phyloP scores from a whole-genome alignment of 2,113 vertebrate species.

The Xiphorhynchus elegans region DNA sequence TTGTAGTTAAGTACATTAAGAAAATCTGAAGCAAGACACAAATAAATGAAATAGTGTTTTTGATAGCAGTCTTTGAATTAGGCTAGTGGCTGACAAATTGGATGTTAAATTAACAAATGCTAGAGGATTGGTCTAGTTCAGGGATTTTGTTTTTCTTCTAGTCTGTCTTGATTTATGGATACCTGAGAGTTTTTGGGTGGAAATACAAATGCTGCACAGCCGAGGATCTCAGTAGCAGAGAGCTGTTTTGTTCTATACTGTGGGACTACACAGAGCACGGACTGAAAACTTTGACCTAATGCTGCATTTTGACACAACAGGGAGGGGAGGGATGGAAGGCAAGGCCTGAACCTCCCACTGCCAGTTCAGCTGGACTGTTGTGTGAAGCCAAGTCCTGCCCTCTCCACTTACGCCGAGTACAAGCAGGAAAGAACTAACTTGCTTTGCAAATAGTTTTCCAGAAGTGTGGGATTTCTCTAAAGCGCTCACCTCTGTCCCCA shows the following conservation, averaged over 20 bases:
- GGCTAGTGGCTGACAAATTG: slow-evolving; percentile 1
- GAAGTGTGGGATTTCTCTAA: neutral
- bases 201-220: neutral
- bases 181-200: neutral
- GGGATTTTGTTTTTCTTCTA: neutral
- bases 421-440: neutral
- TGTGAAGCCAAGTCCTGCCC: neutral
- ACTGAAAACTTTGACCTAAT: neutral
- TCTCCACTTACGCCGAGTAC: rapidly evolving
- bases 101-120: slow-evolving; percentile 14
- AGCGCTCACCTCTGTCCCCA: neutral
- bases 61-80: slow-evolving; percentile 29
- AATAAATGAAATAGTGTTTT: slow-evolving; percentile 36
- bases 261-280: neutral
- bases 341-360: neutral
- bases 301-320: neutral
- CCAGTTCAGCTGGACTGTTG: neutral
- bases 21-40: slow-evolving; percentile 55
- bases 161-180: slow-evolving; percentile 14
- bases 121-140: neutral
- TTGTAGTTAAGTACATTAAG: slow-evolving; percentile 64
- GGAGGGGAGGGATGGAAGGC: neutral
- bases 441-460: neutral
- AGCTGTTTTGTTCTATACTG: neutral
- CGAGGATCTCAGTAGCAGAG: neutral